phyloP scores from a whole-genome alignment of 2,888 invertebrate genomes.

The Pachycephus smyrnensis region DNA sequence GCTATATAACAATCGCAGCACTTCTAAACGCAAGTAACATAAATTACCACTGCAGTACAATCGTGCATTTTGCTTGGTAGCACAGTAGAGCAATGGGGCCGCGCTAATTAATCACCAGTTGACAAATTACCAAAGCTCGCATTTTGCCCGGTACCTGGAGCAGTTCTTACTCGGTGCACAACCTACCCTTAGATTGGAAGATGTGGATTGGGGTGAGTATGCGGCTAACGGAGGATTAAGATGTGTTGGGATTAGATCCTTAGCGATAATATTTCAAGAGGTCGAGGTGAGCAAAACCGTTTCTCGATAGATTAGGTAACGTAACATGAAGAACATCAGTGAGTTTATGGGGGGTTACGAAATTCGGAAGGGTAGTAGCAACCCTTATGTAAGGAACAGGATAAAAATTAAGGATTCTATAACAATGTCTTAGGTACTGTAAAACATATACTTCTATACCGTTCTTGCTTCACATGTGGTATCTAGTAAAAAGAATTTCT shows the following conservation, averaged over 20 bases:
- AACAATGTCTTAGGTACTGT: background rate
- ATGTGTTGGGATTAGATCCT: conserved; percentile 29
- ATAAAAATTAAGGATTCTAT: background rate
- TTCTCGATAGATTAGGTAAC: background rate
- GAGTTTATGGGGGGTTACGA: background rate
- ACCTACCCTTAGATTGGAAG: conserved; percentile 27
- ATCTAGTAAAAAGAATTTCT: background rate
- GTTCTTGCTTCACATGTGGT: background rate
- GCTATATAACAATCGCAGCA: background rate
- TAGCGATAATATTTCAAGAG: conserved; percentile 25
- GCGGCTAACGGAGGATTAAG: conserved; percentile 29
- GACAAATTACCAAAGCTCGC: conserved; percentile 53
- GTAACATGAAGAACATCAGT: background rate
- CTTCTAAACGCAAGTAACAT: background rate
- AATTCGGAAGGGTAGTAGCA: background rate
- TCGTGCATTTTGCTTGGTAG: background rate
- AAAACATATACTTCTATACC: background rate
- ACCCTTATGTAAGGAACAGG: background rate
- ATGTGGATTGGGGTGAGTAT: conserved; percentile 23
- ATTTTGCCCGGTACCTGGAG: conserved; percentile 33
- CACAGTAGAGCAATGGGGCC: conserved; percentile 3
- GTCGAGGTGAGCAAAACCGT: background rate
- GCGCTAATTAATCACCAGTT: conserved; percentile 55
- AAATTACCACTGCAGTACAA: conserved; percentile 6
- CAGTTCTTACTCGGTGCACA: conserved; percentile 34